Conservation (phyloP, 2,797 vertebrate genomes). For the Steatocranus sp. region DNA sequence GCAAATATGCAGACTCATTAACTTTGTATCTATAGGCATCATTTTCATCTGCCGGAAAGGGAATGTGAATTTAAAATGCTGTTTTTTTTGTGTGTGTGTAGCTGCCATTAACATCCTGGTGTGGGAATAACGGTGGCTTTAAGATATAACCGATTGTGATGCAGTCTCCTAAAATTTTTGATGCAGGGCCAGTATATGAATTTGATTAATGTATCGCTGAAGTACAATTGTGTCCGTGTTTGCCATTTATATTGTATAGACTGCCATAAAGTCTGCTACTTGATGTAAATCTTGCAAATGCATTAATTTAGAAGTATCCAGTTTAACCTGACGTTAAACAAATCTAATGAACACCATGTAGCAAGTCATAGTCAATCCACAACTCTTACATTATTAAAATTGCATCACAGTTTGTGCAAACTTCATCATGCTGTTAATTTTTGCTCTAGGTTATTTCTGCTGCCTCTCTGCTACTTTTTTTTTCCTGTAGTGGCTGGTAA, state of each 20-base stretch:
- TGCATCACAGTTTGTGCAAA: background rate
- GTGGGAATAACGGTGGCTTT: background rate
- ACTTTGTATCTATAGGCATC: background rate
- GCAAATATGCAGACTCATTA: background rate
- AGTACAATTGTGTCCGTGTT: background rate
- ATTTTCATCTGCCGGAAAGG: background rate
- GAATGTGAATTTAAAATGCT: slow-evolving; percentile 31
- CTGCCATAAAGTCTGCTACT: background rate
- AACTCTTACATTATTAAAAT: background rate
- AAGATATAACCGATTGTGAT: background rate
- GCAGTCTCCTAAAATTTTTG: background rate
- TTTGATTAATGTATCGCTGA: background rate
- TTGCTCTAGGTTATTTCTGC: background rate
- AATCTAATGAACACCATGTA: background rate
- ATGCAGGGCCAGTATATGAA: background rate
- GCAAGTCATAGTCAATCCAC: background rate
- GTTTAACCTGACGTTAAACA: slow-evolving; percentile 5
- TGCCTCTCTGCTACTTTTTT: background rate
- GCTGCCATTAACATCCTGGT: background rate
- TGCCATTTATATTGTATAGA: background rate
- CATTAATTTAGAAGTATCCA: slow-evolving; percentile 2
- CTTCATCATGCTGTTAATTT: background rate
- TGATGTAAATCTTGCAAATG: background rate
- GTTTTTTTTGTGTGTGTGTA: background rate
- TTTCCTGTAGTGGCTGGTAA: background rate